These are phyloP conservation scores for Trimorus sp. DNA, from an alignment of 2,888 invertebrate genomes.

Conservation along the genomic window DNA sequence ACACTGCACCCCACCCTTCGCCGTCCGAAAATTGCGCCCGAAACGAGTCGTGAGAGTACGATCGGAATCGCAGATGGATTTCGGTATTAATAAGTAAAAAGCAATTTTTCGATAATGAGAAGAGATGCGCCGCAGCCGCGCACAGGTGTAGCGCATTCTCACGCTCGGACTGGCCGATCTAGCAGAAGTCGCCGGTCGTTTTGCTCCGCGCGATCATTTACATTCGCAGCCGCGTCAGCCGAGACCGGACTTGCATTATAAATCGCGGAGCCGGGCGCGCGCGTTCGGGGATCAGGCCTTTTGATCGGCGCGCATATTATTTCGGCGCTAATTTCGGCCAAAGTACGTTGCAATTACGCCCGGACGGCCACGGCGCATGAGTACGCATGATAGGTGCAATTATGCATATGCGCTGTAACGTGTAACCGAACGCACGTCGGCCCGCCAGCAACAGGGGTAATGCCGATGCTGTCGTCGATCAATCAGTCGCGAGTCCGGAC, in stretches of 20 bases:
- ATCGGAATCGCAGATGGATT: no score
- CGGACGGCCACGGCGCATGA: constrained; percentile 1
- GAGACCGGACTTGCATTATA: constrained; percentile 59
- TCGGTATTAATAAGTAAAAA: no score
- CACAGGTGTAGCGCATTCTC: no score
- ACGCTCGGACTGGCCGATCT: no score
- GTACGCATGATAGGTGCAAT: constrained; percentile 23
- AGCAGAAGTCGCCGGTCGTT: no score
- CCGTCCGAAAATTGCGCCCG: no score
- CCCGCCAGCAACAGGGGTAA: constrained; percentile 48
- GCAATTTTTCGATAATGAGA: no score
- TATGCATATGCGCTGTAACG: constrained; percentile 32
- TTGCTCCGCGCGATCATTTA: no score
- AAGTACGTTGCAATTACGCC: constrained; percentile 43
- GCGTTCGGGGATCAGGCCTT: constrained; percentile 33
- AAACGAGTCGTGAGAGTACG: no score
- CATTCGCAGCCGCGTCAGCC: no score
- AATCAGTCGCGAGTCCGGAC: constrained; percentile 27
- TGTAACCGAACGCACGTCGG: constrained; percentile 26
- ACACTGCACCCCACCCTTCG: no score
- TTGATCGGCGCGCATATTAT: constrained; percentile 27
- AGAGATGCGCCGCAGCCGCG: no score
- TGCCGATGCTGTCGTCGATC: constrained; percentile 48
- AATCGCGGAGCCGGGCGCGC: constrained; percentile 37
- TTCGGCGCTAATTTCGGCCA: constrained; percentile 38